Conservation (phyloP, 2,113 vertebrate genomes). For the Barbus barbus region DNA sequence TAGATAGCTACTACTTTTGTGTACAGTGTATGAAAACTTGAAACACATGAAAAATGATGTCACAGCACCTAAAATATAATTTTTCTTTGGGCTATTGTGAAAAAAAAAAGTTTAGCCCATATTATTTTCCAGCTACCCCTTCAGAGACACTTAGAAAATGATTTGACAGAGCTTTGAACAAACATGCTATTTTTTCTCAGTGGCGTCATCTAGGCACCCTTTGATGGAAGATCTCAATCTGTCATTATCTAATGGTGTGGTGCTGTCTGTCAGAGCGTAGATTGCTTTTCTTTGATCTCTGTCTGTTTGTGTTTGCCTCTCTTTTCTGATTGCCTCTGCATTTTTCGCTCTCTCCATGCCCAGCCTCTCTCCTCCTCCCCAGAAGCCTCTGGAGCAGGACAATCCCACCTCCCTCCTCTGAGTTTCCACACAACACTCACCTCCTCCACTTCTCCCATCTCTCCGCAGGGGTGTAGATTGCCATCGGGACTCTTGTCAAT, state of each 20-base stretch:
- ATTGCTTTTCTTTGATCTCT: slow-evolving; percentile 76
- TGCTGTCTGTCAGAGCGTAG: background rate
- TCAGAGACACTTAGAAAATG: background rate
- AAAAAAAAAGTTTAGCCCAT: background rate
- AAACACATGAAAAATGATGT: background rate
- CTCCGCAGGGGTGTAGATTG: slow-evolving; percentile 62
- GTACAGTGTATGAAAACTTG: background rate
- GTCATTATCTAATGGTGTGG: slow-evolving; percentile 64
- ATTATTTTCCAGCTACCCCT: background rate
- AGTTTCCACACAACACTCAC: slow-evolving; percentile 28
- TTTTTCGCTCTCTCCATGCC: slow-evolving; percentile 39
- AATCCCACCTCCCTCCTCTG: slow-evolving; percentile 33
- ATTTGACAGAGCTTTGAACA: background rate
- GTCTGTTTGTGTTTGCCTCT: slow-evolving; percentile 65
- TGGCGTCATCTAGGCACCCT: background rate
- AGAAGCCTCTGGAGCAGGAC: slow-evolving; percentile 42
- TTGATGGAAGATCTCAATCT: slow-evolving; percentile 38
- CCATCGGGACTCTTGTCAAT: slow-evolving; percentile 54
- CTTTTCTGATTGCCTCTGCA: slow-evolving; percentile 52
- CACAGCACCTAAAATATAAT: background rate
- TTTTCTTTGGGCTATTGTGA: background rate
- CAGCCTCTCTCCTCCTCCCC: no score
- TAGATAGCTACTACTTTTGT: background rate
- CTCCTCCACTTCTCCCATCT: slow-evolving; percentile 46
- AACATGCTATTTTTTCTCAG: background rate